A percentile compares a stretch with the other conserved stretches of the same genome.
phyloP scores from a whole-genome alignment of 2,888 invertebrate species.

The Saturnia pavonia region DNA sequence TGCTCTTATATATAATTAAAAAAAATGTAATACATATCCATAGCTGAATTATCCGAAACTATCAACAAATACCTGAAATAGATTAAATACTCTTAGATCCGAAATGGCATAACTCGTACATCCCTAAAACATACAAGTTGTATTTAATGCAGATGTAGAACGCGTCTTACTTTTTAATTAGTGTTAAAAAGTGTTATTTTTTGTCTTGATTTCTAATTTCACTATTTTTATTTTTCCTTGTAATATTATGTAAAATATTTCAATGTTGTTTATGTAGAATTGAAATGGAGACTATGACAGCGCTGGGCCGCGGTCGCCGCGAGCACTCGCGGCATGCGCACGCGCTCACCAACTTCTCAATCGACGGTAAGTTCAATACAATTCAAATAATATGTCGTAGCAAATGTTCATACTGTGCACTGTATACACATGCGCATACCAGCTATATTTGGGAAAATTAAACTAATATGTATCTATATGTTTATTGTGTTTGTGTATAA shows the following conservation, averaged over 20 bases:
- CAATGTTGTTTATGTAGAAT: slow-evolving; percentile 70
- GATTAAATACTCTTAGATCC: too few relatives aligned
- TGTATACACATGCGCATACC: not conserved
- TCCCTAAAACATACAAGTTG: too few relatives aligned
- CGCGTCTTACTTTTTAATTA: too few relatives aligned
- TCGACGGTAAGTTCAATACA: slow-evolving; percentile 62
- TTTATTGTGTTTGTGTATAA: slow-evolving; percentile 9
- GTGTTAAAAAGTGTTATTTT: too few relatives aligned
- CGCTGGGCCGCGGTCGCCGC: slow-evolving; percentile 82
- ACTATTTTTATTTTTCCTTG: not conserved
- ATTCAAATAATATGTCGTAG: not conserved
- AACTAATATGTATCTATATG: slow-evolving; percentile 9
- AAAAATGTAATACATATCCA: too few relatives aligned
- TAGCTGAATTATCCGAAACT: too few relatives aligned
- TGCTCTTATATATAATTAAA: too few relatives aligned
- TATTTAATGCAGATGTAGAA: too few relatives aligned
- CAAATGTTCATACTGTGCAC: slow-evolving; percentile 1
- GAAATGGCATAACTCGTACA: too few relatives aligned
- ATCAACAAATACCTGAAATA: too few relatives aligned
- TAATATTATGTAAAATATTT: not conserved
- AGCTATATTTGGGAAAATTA: not conserved
- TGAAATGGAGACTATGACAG: slow-evolving; percentile 88
- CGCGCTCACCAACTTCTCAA: slow-evolving; percentile 69
- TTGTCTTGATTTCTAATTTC: too few relatives aligned
- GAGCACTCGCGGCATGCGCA: slow-evolving; percentile 68